A percentile compares a stretch with the other conserved stretches of the same genome.
Conservation (phyloP, 2,888 invertebrate genomes). For the Hylaea fasciaria region DNA sequence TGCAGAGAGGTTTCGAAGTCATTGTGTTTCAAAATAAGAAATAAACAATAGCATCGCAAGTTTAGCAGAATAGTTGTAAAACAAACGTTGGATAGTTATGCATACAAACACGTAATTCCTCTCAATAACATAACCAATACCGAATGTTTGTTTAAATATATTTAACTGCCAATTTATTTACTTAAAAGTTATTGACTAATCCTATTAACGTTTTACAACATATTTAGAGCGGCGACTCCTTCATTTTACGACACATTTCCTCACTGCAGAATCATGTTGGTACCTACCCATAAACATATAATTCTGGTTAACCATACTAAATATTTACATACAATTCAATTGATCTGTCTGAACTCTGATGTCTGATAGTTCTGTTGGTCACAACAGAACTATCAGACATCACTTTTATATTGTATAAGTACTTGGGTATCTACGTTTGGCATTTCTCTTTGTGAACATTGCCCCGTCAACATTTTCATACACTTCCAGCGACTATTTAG, state of each 20-base stretch:
- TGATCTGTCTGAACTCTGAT: background rate
- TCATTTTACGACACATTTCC: conserved; percentile 34
- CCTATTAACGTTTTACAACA: conserved; percentile 30
- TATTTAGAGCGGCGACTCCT: conserved; percentile 24
- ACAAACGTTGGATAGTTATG: conserved; percentile 14
- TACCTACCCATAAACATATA: conserved; percentile 9
- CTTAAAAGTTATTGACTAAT: conserved; percentile 19
- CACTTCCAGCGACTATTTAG: too few relatives aligned
- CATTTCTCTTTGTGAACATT: too few relatives aligned
- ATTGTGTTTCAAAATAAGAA: too few relatives aligned
- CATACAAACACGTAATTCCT: conserved; percentile 8
- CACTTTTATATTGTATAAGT: too few relatives aligned
- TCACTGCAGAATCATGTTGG: conserved; percentile 16
- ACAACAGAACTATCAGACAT: too few relatives aligned
- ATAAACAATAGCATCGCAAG: too few relatives aligned
- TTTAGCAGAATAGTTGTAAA: conserved; percentile 3
- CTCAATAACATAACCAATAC: background rate
- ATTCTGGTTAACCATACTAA: conserved; percentile 2
- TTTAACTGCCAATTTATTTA: conserved; percentile 24
- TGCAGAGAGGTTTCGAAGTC: too few relatives aligned
- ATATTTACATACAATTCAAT: too few relatives aligned
- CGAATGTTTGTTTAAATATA: conserved; percentile 19
- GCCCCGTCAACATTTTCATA: too few relatives aligned
- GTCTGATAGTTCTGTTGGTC: too few relatives aligned
- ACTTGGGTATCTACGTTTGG: too few relatives aligned